A percentile compares a stretch with the other conserved stretches of the same genome.
These are phyloP conservation scores for Macropodus opercularis DNA, from an alignment of 2,797 vertebrate genomes.

Conservation along the genomic window DNA sequence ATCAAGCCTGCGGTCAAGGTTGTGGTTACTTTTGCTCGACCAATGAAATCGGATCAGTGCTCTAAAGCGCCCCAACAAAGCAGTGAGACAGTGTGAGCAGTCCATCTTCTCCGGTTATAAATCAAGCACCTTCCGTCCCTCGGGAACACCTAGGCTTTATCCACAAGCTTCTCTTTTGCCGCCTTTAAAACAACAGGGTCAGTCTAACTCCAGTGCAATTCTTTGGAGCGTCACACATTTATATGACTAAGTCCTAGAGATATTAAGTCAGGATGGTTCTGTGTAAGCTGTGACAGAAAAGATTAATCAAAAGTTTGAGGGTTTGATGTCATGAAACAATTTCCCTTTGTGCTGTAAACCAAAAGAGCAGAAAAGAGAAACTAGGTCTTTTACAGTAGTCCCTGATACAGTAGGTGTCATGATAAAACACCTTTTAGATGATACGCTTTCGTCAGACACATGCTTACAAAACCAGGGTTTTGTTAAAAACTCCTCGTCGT, in stretches of 20 bases:
- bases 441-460: no score
- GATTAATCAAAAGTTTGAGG: neutral
- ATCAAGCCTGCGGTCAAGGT: slow-evolving; percentile 81
- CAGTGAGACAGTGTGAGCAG: slow-evolving; percentile 51
- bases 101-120: slow-evolving; percentile 67
- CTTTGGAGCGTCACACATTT: neutral
- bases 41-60: slow-evolving; percentile 79
- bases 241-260: neutral
- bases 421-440: no score
- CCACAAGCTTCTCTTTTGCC: slow-evolving; percentile 23
- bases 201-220: neutral
- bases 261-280: neutral
- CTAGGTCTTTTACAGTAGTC: no score
- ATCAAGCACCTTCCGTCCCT: slow-evolving; percentile 40
- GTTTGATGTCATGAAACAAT: neutral
- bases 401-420: no score
- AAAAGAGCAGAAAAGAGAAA: no score
- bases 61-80: slow-evolving; percentile 72
- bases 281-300: neutral
- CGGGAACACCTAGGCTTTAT: slow-evolving; percentile 32
- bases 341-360: no score
- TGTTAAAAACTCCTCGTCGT: no score
- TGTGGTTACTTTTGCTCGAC: slow-evolving; percentile 76
- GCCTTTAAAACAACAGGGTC: slow-evolving; percentile 29
- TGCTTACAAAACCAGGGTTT: no score